Evolutionary conservation across 2,797 vertebrate species (phyloP).

Genomic region (Rhinoraja longicauda): DNA sequence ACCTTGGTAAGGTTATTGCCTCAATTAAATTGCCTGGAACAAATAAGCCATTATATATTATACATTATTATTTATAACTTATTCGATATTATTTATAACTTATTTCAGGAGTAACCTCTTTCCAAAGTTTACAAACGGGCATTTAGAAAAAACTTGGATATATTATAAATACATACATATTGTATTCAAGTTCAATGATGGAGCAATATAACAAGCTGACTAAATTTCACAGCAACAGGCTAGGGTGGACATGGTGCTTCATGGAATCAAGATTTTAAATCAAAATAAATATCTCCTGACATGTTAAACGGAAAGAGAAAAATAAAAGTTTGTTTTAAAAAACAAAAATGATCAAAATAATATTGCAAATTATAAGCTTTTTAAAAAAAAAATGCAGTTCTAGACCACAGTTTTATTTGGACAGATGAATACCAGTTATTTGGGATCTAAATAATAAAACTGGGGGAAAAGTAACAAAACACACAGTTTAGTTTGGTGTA

Average conservation of each 20-base stretch:
- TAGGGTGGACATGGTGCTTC: too few species aligned
- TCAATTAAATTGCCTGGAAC: neutral
- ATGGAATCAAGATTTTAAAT: neutral
- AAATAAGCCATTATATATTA: too few species aligned
- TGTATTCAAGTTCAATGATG: neutral
- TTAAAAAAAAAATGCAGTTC: neutral
- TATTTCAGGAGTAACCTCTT: too few species aligned
- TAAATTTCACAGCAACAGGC: neutral
- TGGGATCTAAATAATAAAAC: neutral
- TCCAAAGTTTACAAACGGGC: too few species aligned
- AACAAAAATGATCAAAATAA: neutral
- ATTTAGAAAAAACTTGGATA: too few species aligned
- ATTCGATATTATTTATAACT: too few species aligned
- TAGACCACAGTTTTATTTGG: neutral
- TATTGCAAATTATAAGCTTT: neutral
- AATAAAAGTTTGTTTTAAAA: neutral
- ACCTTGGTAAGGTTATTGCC: neutral
- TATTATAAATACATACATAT: neutral
- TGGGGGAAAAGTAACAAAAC: neutral
- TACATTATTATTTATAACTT: too few species aligned
- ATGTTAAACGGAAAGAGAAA: neutral
- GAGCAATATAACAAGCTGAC: neutral
- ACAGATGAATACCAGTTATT: too few species aligned
- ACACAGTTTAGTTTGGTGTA: too few species aligned
- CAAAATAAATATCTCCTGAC: neutral